phyloP scores from a whole-genome alignment of 2,797 vertebrate genomes.

The Oreochromis mossambicus region DNA sequence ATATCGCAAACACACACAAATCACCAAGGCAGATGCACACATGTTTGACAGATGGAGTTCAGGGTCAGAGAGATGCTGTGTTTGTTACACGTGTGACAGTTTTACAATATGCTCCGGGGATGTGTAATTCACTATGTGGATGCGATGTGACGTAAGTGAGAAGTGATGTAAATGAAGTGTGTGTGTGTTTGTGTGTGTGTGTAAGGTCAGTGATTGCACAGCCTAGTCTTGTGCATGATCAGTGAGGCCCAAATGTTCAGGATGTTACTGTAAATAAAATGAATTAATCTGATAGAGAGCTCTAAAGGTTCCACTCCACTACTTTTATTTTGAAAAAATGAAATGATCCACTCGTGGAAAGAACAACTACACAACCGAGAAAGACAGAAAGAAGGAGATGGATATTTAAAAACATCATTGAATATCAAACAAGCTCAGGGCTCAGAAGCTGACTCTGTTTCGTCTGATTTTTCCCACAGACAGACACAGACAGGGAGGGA shows the following conservation, averaged over 20 bases:
- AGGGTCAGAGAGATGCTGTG: conserved; percentile 45
- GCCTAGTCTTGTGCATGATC: neutral
- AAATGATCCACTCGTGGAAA: neutral
- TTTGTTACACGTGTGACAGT: conserved; percentile 50
- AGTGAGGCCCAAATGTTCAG: neutral
- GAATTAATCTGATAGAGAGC: neutral
- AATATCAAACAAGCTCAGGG: conserved; percentile 15
- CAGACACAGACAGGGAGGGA: neutral
- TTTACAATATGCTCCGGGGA: conserved; percentile 54
- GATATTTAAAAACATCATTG: conserved; percentile 4
- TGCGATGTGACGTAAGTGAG: conserved; percentile 15
- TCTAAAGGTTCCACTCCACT: neutral
- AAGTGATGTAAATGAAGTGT: neutral
- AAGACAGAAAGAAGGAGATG: conserved; percentile 1
- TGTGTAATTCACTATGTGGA: conserved; percentile 28
- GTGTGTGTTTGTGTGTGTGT: neutral
- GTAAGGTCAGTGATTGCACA: conserved; percentile 27
- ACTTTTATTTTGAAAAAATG: neutral
- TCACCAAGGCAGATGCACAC: conserved; percentile 28
- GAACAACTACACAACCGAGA: neutral
- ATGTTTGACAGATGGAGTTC: conserved; percentile 52
- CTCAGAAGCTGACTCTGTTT: conserved; percentile 27
- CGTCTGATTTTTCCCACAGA: conserved; percentile 13
- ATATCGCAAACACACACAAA: conserved; percentile 30
- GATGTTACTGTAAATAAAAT: conserved; percentile 9